These are phyloP conservation scores for Microcebus tavaratra DNA, from an alignment of 2,113 vertebrate species.

Conservation along the genomic window DNA sequence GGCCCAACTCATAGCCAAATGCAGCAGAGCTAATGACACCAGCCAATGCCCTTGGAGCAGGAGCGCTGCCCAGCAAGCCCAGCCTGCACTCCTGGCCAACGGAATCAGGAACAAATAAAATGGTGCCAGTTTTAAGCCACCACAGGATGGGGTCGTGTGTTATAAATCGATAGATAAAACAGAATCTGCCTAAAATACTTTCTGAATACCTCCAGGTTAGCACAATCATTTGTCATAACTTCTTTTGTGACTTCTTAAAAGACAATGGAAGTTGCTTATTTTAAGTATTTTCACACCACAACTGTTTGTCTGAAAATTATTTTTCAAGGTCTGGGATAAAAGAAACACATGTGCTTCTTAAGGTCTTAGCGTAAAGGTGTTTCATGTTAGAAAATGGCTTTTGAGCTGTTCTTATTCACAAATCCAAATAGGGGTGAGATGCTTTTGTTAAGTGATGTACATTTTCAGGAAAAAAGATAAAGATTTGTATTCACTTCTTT, in stretches of 20 bases:
- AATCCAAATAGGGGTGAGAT: background rate
- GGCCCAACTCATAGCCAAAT: background rate
- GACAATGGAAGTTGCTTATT: background rate
- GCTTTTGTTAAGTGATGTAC: background rate
- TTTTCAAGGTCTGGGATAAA: constrained; percentile 31
- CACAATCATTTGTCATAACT: background rate
- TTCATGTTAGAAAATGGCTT: background rate
- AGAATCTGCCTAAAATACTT: background rate
- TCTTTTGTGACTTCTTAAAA: background rate
- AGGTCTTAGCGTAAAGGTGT: background rate
- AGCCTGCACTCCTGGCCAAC: background rate
- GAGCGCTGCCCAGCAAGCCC: background rate
- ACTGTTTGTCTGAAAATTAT: background rate
- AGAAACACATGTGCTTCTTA: background rate
- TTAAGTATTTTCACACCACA: constrained; percentile 8
- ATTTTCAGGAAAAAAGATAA: background rate
- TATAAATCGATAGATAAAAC: background rate
- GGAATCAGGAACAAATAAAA: background rate
- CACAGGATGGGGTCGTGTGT: background rate
- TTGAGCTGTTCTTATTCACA: background rate
- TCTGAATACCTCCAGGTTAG: background rate
- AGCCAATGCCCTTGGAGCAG: background rate
- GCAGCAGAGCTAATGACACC: background rate
- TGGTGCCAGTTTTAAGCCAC: background rate
- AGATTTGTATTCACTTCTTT: background rate